Base-by-base conservation (phyloP, 2,888 invertebrate species). In the Selenia dentaria region DNA sequence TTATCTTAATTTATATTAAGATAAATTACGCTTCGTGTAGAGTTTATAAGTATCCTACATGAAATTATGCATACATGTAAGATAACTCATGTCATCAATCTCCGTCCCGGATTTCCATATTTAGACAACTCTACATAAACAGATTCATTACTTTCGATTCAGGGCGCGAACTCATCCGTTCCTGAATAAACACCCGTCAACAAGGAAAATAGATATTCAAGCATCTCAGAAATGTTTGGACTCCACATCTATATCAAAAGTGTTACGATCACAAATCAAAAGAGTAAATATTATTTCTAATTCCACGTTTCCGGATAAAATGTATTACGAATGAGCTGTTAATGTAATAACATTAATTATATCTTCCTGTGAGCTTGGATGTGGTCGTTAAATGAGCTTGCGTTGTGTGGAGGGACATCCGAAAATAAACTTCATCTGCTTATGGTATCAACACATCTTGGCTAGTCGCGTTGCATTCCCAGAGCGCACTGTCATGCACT, bases 301-400 rank as follows among this genome's bases (percentile, higher is more conserved):
- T 76, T 65, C 60, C 63, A 70, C 66, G 62, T 79, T 80, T 85
- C 81, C 81, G 76, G 63, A 77, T 59, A 62, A 72, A 42, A 70
- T 64, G 58, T 67, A 68, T 75, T 71, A 79, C 72, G 70, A 76
- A 81, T 69, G 76, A 71, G 61, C 70, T 78, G 79, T 80, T 83
- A 79, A 84, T 82, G 77, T 77, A 76, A 63, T 74, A 72, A 67
- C 73, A 79, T 85, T 88, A 83, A 80, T 84, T 77, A 85, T 78
- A 75, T 67, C 84, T 84, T 86, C 85, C 85, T 87, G 84, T 71
- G 66, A 69, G 70, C 57, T 64, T 70, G 59, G 40, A 40, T 13
- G 29, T 12, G 22, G 55, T 77, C 76, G 74, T 82, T 68, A 80
- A 77, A 63, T 72, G 70, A 62, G 69, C 71, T 71, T 73, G 74